Conservation (phyloP, 2,888 invertebrate genomes). For the Trichopoda pennipes region DNA sequence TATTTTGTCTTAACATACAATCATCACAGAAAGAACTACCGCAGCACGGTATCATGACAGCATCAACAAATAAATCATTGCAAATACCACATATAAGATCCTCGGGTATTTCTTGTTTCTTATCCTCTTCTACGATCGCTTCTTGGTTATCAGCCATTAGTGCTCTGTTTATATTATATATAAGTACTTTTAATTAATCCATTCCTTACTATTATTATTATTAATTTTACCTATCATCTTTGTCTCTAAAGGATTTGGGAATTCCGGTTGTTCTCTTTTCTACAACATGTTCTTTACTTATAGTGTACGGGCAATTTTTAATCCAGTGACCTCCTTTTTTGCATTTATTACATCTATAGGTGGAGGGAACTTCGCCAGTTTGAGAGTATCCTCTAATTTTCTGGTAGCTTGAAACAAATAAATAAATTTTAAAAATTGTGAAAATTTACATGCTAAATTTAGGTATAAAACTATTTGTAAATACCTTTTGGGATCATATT, state of each 20-base stretch:
- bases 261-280: constrained; percentile 98
- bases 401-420: constrained; percentile 86
- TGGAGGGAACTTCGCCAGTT: constrained; percentile 93
- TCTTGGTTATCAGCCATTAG: constrained; percentile 71
- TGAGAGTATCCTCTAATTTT: constrained; percentile 94
- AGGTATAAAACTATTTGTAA: too few relatives aligned
- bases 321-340: constrained; percentile 98
- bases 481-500: constrained; percentile 98
- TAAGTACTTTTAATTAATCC: neutral
- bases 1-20: constrained; percentile 85
- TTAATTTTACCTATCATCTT: constrained; percentile 85
- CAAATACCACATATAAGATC: constrained; percentile 96
- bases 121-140: constrained; percentile 71
- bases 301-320: constrained; percentile 91
- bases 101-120: constrained; percentile 90
- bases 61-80: constrained; percentile 94
- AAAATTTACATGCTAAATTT: too few relatives aligned
- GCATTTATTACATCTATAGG: constrained; percentile 97
- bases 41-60: constrained; percentile 98
- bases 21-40: constrained; percentile 99
- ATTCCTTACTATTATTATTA: constrained; percentile 11
- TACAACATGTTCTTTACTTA: constrained; percentile 84
- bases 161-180: constrained; percentile 54
- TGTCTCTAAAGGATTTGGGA: constrained; percentile 97
- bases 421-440: neutral